Conservation (phyloP, 2,113 vertebrate species). For the Microtus montanus region DNA sequence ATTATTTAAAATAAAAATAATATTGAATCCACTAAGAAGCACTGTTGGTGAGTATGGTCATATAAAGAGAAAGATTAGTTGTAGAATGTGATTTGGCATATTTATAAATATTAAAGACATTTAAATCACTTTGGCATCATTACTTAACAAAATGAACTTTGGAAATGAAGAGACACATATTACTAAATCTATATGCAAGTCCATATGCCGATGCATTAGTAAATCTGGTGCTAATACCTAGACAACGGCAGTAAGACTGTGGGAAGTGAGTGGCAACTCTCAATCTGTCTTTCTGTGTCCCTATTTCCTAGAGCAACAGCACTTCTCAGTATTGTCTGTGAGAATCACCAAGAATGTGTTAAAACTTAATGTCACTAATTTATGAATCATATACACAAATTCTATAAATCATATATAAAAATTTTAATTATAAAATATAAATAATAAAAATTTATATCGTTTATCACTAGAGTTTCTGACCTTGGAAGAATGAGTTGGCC, state of each 20-base stretch:
- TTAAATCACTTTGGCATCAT: not conserved
- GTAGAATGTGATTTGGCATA: not conserved
- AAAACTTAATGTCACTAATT: not conserved
- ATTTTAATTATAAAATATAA: not conserved
- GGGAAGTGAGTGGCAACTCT: not conserved
- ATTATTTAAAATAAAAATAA: conserved; percentile 22
- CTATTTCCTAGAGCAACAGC: not conserved
- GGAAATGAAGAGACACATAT: not conserved
- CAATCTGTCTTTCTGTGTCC: not conserved
- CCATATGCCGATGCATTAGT: not conserved
- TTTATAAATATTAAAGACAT: not conserved
- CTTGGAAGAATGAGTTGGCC: not conserved
- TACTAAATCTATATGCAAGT: not conserved
- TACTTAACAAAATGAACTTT: not conserved
- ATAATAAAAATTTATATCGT: not conserved
- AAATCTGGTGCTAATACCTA: not conserved
- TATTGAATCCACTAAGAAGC: not conserved
- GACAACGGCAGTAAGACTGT: not conserved
- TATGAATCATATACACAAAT: not conserved
- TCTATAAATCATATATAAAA: too few relatives aligned
- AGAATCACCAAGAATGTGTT: not conserved
- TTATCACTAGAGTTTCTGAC: not conserved
- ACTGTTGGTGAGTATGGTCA: not conserved
- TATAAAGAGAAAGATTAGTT: not conserved
- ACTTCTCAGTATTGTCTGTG: not conserved